phyloP scores from a whole-genome alignment of 2,797 vertebrate species.

The Helostoma temminkii region DNA sequence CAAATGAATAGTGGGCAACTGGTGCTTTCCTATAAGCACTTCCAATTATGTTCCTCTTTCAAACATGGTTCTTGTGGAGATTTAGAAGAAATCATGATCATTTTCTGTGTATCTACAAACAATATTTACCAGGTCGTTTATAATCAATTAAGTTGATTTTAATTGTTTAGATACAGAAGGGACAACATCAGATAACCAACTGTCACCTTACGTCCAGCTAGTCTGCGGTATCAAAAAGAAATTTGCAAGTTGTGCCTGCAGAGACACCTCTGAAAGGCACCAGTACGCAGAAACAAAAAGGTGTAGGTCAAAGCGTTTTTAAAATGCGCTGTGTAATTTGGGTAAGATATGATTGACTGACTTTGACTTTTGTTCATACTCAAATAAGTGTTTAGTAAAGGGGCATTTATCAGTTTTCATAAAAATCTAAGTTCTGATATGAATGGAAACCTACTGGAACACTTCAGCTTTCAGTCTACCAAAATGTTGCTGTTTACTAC shows the following conservation, averaged over 20 bases:
- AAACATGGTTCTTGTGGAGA: constrained; percentile 2
- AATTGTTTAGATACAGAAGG: constrained; percentile 47
- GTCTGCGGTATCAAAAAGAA: constrained; percentile 32
- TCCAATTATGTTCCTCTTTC: constrained; percentile 25
- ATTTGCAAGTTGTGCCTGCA: constrained; percentile 13
- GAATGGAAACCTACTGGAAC: background rate
- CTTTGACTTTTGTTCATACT: background rate
- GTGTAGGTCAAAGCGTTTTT: background rate
- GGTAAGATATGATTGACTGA: background rate
- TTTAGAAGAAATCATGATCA: constrained; percentile 16
- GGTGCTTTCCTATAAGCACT: constrained; percentile 5
- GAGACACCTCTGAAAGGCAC: constrained; percentile 20
- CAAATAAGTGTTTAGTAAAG: background rate
- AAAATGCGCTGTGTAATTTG: background rate
- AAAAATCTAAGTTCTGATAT: background rate
- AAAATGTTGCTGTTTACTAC: constrained; percentile 17
- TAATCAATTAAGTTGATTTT: constrained; percentile 21
- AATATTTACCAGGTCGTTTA: constrained; percentile 14
- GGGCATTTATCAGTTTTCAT: background rate
- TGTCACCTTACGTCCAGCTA: constrained; percentile 31
- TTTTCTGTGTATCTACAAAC: constrained; percentile 17
- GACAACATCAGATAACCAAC: constrained; percentile 41
- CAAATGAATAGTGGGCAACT: constrained; percentile 16
- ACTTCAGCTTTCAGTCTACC: background rate
- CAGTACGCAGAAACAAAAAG: background rate